phyloP scores from a whole-genome alignment of 2,888 invertebrate genomes.

The Athrips mouffetella region DNA sequence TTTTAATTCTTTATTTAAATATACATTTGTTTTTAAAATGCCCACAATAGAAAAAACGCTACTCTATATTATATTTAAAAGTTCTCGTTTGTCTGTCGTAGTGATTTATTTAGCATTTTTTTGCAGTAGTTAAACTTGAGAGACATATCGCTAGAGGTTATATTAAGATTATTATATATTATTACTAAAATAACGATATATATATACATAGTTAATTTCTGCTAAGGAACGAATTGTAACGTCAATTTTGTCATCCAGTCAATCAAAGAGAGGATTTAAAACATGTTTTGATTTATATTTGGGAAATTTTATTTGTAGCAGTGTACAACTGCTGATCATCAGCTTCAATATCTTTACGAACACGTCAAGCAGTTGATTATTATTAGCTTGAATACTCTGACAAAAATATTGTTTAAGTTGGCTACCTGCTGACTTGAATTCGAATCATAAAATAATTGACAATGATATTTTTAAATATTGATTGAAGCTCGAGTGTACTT shows the following conservation, averaged over 20 bases:
- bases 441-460: too few relatives aligned
- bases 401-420: too few relatives aligned
- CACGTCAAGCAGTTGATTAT: too few relatives aligned
- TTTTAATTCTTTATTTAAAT: background rate
- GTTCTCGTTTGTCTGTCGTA: conserved; percentile 52
- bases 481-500: background rate
- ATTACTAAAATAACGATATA: conserved; percentile 24
- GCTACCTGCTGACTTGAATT: too few relatives aligned
- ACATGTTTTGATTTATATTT: conserved; percentile 25
- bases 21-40: conserved; percentile 3
- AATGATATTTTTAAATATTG: too few relatives aligned
- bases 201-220: conserved; percentile 38
- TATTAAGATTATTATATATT: conserved; percentile 62
- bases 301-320: too few relatives aligned
- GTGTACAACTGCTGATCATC: too few relatives aligned
- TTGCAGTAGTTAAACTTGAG: conserved; percentile 68
- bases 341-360: too few relatives aligned
- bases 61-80: conserved; percentile 24
- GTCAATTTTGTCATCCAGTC: conserved; percentile 71
- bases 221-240: conserved; percentile 51
- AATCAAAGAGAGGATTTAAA: conserved; percentile 38
- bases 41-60: conserved; percentile 1
- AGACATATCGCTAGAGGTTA: conserved; percentile 75
- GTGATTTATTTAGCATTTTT: conserved; percentile 55
- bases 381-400: too few relatives aligned